These are phyloP conservation scores for Thecocarcelia acutangulata DNA, from an alignment of 2,888 invertebrate genomes.

Conservation along the genomic window DNA sequence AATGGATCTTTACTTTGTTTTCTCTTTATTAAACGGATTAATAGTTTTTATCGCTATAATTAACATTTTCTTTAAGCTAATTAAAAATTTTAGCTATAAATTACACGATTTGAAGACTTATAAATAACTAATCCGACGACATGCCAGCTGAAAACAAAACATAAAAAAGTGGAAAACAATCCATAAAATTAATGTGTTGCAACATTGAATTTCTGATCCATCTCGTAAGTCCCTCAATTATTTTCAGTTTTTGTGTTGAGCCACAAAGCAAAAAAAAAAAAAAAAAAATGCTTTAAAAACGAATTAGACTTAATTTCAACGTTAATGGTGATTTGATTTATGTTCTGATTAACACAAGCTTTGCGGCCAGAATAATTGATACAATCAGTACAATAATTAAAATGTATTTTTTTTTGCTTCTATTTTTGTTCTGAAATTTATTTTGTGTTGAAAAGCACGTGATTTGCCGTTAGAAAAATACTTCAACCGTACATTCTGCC, in stretches of 20 bases:
- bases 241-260: slow-evolving; percentile 8
- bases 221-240: neutral
- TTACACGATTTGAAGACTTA: too few relatives aligned
- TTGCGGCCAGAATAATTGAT: slow-evolving; percentile 28
- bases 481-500: neutral
- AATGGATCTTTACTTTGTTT: too few relatives aligned
- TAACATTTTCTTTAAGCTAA: neutral
- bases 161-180: neutral
- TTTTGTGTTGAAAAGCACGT: slow-evolving; percentile 45
- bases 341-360: slow-evolving; percentile 51
- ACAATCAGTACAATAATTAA: slow-evolving; percentile 36
- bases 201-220: slow-evolving; percentile 13
- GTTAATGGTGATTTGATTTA: slow-evolving; percentile 57
- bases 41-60: neutral
- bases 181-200: slow-evolving; percentile 7
- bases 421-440: neutral
- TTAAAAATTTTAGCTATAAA: neutral
- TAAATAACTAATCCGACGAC: too few relatives aligned
- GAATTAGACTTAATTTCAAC: slow-evolving; percentile 47
- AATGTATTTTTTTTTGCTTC: slow-evolving; percentile 13
- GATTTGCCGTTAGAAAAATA: slow-evolving; percentile 56
- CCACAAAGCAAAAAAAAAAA: too few relatives aligned
- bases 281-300: slow-evolving; percentile 12
- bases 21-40: too few relatives aligned
- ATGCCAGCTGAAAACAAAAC: neutral